Percentiles rank a stretch among this genome's conserved stretches.
Conservation (phyloP, 2,113 vertebrate species). For the Vombatus ursinus region DNA sequence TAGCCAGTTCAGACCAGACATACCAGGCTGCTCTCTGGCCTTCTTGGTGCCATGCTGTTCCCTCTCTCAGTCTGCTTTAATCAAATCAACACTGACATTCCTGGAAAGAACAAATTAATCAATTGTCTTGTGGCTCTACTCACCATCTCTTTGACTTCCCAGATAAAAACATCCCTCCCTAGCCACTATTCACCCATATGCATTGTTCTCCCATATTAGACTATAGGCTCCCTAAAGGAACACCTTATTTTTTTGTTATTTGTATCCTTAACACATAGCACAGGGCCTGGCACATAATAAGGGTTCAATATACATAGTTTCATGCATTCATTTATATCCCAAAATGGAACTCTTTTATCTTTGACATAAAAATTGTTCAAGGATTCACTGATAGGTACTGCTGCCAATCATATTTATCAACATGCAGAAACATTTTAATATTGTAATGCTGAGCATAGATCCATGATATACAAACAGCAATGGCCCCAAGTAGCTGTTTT, state of each 20-base stretch:
- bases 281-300: not conserved
- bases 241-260: not conserved
- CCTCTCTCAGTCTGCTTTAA: not conserved
- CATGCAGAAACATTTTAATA: not conserved
- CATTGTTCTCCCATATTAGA: not conserved
- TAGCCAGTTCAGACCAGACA: not conserved
- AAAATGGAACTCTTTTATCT: not conserved
- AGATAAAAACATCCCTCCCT: not conserved
- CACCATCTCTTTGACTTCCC: not conserved
- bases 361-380: not conserved
- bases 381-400: not conserved
- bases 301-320: not conserved
- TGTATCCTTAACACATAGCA: not conserved
- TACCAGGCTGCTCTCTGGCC: not conserved
- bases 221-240: not conserved
- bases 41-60: not conserved
- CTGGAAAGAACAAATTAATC: not conserved
- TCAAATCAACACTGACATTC: not conserved
- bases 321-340: not conserved
- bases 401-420: not conserved
- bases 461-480: not conserved
- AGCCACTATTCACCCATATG: not conserved
- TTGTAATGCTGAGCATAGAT: not conserved
- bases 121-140: not conserved
- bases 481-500: not conserved